phyloP scores from a whole-genome alignment of 2,888 invertebrate species.

The Papilio elwesi region DNA sequence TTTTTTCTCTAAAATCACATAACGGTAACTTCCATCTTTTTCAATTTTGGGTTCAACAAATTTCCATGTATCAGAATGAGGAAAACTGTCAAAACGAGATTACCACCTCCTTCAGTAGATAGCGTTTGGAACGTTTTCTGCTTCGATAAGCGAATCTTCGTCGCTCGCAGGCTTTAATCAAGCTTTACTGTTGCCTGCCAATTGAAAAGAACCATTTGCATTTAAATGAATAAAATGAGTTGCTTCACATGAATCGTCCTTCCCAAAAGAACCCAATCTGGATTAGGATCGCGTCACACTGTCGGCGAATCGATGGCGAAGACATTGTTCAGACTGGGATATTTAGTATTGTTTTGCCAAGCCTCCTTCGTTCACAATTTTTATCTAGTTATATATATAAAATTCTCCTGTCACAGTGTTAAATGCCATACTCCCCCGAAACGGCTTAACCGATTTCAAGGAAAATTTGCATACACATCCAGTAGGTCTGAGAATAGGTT shows the following conservation, averaged over 20 bases:
- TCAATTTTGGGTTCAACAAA: no score
- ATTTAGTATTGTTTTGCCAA: no score
- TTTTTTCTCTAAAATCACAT: no score
- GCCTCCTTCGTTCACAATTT: no score
- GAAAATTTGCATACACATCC: no score
- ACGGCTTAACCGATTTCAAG: no score
- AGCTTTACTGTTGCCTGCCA: conserved; percentile 34
- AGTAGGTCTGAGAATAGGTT: no score
- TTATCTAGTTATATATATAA: no score
- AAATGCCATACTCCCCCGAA: no score
- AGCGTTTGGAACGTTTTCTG: conserved; percentile 23
- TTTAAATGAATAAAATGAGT: conserved; percentile 34
- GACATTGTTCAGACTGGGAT: not conserved
- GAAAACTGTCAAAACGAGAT: conserved; percentile 33
- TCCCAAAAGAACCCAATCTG: conserved; percentile 11
- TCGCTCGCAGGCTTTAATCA: conserved; percentile 27
- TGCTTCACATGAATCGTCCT: conserved; percentile 16
- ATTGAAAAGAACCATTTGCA: conserved; percentile 39
- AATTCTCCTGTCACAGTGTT: no score
- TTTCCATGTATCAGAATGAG: conserved; percentile 26
- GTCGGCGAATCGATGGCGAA: not conserved
- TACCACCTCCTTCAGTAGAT: conserved; percentile 25
- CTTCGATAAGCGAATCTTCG: conserved; percentile 28
- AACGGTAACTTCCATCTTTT: no score
- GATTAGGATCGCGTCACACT: conserved; percentile 6